These are phyloP conservation scores for Pasiphila rectangulata DNA, from an alignment of 2,888 invertebrate species.

Conservation along the genomic window DNA sequence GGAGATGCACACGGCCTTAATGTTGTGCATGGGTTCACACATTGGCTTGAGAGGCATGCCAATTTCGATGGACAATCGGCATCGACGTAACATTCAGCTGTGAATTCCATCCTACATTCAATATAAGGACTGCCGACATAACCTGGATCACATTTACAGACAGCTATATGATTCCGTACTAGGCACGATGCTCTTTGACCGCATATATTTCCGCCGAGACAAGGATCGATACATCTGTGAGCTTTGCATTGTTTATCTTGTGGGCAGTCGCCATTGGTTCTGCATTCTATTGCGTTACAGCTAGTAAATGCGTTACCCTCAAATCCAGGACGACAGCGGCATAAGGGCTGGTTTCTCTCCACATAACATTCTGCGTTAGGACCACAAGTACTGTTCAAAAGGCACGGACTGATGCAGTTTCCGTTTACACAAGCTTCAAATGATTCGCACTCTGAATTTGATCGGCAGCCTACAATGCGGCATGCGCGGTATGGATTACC, in stretches of 20 bases:
- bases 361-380: slow-evolving; percentile 91
- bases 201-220: slow-evolving; percentile 88
- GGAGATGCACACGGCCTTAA: slow-evolving; percentile 90
- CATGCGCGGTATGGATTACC: slow-evolving; percentile 93
- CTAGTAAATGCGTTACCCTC: slow-evolving; percentile 88
- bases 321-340: slow-evolving; percentile 90
- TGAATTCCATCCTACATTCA: slow-evolving; percentile 86
- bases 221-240: slow-evolving; percentile 92
- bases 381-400: slow-evolving; percentile 89
- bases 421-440: slow-evolving; percentile 92
- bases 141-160: slow-evolving; percentile 91
- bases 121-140: slow-evolving; percentile 90
- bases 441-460: slow-evolving; percentile 90
- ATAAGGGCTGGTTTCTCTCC: slow-evolving; percentile 86
- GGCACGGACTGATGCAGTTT: slow-evolving; percentile 92
- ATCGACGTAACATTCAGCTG: slow-evolving; percentile 89
- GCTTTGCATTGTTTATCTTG: slow-evolving; percentile 91
- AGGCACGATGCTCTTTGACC: slow-evolving; percentile 89
- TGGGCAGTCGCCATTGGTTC: slow-evolving; percentile 93
- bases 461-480: slow-evolving; percentile 89
- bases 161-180: slow-evolving; percentile 89
- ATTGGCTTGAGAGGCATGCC: slow-evolving; percentile 90
- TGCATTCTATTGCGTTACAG: slow-evolving; percentile 90
- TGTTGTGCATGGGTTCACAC: slow-evolving; percentile 90
- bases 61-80: slow-evolving; percentile 89